phyloP scores from a whole-genome alignment of 2,888 invertebrate species.

The Lepidocyrtoides sp. region DNA sequence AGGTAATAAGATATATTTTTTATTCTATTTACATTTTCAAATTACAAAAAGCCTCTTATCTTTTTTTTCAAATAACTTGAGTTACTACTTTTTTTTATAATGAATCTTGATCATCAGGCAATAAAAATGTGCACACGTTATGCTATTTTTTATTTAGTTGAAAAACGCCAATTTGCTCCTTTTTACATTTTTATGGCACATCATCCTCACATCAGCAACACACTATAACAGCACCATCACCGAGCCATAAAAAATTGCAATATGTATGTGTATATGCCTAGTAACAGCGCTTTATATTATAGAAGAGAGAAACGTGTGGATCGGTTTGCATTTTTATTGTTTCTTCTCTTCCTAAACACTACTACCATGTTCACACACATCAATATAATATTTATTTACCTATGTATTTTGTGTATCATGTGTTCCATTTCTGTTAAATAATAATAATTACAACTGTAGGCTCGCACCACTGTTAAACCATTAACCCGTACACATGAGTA shows the following conservation, averaged over 20 bases:
- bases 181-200: slow-evolving; percentile 53
- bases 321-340: slow-evolving; percentile 3
- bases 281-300: background rate
- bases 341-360: background rate
- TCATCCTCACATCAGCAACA: background rate
- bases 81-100: slow-evolving; percentile 19
- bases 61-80: slow-evolving; percentile 22
- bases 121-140: slow-evolving; percentile 58
- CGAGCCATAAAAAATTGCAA: slow-evolving; percentile 49
- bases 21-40: slow-evolving; percentile 13
- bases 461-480: background rate
- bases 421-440: background rate
- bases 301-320: slow-evolving; percentile 14
- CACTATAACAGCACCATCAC: too few relatives aligned
- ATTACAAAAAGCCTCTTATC: slow-evolving; percentile 24
- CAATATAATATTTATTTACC: background rate
- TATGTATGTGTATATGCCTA: background rate
- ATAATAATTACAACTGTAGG: slow-evolving; percentile 3
- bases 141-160: background rate
- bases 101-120: slow-evolving; percentile 22
- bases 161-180: slow-evolving; percentile 62
- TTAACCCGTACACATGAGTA: background rate
- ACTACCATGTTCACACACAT: slow-evolving; percentile 23
- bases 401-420: background rate
- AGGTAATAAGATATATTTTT: background rate